Base-by-base conservation (phyloP, 2,888 invertebrate genomes). In the Notodonta dromedarius region DNA sequence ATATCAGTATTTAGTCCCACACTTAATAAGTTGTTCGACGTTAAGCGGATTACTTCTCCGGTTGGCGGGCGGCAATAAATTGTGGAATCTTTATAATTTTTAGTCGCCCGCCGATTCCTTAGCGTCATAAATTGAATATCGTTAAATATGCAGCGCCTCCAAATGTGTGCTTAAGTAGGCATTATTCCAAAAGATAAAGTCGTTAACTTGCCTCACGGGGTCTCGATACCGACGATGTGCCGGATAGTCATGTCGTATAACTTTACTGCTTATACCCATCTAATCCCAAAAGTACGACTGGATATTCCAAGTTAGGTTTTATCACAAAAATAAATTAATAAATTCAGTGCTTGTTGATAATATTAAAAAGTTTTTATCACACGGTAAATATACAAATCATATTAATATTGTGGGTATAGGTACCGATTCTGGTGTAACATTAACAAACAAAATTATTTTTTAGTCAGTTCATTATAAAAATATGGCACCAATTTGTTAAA, bases 61-160 rank as follows among this genome's bases (percentile, higher is more conserved):
- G 74, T 71, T 68, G 69, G 73, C 71, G 71, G 76, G 77, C 73
- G 78, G 87, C 83, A 81, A 91, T 93, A 93, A 93, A 93, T 93
- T 88, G 78, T 87, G 88, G 90, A 91, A 91, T 93, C 91, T 93
- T 93, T 93, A 92, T 89, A 91, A 90, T 92, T 92, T 92, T 91
- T 87, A 89, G 84, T 85, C 81, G 80, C 80, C 80, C 81, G 81
- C 80, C 85, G 83, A 86, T 88, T 87, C 84, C 87, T 88, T 87
- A 84, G 74, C 77, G 88, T 85, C 90, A 91, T 93, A 93, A 92
- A 93, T 93, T 92, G 86, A 88, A 88, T 91, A 91, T 93, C 86
- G 91, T 92, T 93, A 90, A 89, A 86, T 84, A 80, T 83, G 79
- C 83, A 80, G 76, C 80, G 76, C 69, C 74, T 79, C 73, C 69